Evolutionary conservation across 2,797 vertebrate genomes (phyloP), one percentile per base, ranked within the genome.

Genomic region (Poeciliopsis presidionis): DNA sequence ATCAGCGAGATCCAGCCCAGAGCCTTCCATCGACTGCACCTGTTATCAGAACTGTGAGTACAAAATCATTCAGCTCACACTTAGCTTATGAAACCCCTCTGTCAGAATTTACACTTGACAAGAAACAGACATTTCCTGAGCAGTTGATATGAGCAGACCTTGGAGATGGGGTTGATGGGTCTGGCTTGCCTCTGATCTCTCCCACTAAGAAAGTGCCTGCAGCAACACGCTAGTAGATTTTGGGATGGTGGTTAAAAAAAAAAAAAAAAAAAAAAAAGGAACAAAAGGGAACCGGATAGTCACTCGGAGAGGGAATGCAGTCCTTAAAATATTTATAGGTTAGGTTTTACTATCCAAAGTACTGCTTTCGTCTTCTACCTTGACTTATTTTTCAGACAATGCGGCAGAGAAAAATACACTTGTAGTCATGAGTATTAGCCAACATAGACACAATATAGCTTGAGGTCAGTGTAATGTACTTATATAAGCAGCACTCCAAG

Each of bases 41-140:
- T 98, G 94, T 88, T 99, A 90, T 96, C 96, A 87, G 98, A 99
- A 87, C 95, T 99, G 98, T 99, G 93, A 98, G 98, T 98, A 94
- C 53, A 74, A 82, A 84, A 90, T 81, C 74, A 78, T 84, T 82
- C 30, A 73, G 1, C 77, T 87, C 69, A 59, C 28, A 73, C 84
- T 86, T 74, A 81, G 71, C 83, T 81, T 82, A 90, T 84, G 78
- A 87, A 87, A 55, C 61, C 86, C 78, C 46, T 39, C 70, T 51
- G n/a, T 80, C 80, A 82, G 80, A 88, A 70, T 80, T 89, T 77
- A 73, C 77, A 78, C 73, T 47, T 84, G 87, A 92, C 87, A 79
- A 88, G 75, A 86, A 86, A 86, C 85, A 82, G 85, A 73, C 57
- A 74, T 81, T 88, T 81, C 59, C 75, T 0, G 41, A 89, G 79